These are phyloP conservation scores for Sylvia atricapilla DNA, from an alignment of 2,113 vertebrate genomes.

Conservation along the genomic window DNA sequence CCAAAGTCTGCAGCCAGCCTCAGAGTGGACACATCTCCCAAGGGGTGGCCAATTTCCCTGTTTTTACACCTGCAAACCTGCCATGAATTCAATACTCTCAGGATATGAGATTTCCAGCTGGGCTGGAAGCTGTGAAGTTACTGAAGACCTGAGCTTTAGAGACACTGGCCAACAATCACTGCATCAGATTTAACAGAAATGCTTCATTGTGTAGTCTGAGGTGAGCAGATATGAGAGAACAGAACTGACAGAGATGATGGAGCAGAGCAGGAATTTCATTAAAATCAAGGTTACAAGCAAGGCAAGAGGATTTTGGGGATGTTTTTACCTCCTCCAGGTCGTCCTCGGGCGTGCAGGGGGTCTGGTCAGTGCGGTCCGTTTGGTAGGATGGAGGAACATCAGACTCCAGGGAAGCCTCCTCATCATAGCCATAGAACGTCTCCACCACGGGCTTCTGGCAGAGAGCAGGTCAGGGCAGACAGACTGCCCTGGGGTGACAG, in stretches of 20 bases:
- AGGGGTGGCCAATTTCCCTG: fast-evolving
- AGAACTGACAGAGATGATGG: fast-evolving
- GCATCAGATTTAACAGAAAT: neutral
- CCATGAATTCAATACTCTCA: neutral
- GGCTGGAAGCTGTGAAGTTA: neutral
- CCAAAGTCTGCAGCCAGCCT: neutral
- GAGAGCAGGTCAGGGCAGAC: neutral
- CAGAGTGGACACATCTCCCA: fast-evolving
- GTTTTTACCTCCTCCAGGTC: constrained; percentile 81
- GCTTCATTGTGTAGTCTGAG: neutral
- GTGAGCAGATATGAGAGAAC: neutral
- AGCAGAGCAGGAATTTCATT: neutral
- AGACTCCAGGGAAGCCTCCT: constrained; percentile 86
- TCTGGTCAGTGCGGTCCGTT: constrained; percentile 83
- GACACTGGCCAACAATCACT: neutral
- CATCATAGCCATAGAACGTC: constrained; percentile 88
- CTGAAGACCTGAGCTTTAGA: no score
- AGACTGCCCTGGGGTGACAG: neutral
- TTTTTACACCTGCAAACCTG: neutral
- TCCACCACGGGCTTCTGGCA: constrained; percentile 82
- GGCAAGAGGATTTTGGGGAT: neutral
- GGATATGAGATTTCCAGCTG: neutral
- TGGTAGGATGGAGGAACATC: constrained; percentile 87
- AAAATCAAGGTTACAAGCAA: neutral
- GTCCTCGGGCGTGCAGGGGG: constrained; percentile 85